These are phyloP conservation scores for Micrasema minimum DNA, from an alignment of 1,140 invertebrate species.

Conservation along the genomic window DNA sequence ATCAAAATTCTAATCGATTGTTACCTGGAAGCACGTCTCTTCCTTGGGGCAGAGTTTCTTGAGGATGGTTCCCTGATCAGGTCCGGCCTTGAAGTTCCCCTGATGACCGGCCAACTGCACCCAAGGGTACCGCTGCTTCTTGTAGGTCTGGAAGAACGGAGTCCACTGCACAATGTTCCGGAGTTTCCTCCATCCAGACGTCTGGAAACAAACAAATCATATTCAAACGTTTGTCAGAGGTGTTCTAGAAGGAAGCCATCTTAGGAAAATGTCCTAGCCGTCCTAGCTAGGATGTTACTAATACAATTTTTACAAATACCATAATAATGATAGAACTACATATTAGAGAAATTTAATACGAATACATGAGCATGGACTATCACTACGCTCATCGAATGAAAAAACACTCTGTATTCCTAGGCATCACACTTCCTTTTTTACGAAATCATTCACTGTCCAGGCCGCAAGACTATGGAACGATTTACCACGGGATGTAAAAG, in stretches of 20 bases:
- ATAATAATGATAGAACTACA: not conserved
- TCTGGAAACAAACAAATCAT: slow-evolving; percentile 72
- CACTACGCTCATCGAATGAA: no score
- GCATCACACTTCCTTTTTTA: no score
- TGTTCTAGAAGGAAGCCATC: not conserved
- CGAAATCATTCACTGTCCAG: no score
- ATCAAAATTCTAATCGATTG: no score
- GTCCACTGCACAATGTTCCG: slow-evolving; percentile 95
- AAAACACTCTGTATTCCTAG: no score
- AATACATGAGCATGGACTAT: not conserved
- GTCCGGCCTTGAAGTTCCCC: slow-evolving; percentile 93
- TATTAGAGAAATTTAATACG: not conserved
- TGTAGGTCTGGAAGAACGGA: slow-evolving; percentile 96
- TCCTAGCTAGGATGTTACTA: no score
- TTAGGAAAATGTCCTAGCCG: no score
- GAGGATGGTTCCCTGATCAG: slow-evolving; percentile 90
- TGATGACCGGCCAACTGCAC: slow-evolving; percentile 94
- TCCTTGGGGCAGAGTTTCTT: slow-evolving; percentile 93
- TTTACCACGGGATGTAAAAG: no score
- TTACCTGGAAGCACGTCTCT: slow-evolving; percentile 82
- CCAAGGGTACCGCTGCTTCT: slow-evolving; percentile 95
- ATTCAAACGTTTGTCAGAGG: not conserved
- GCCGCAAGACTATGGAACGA: no score
- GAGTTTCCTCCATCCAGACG: slow-evolving; percentile 92
- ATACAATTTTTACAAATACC: not conserved